Conservation (phyloP, 2,888 invertebrate genomes). For the Eupithecia insigniata region DNA sequence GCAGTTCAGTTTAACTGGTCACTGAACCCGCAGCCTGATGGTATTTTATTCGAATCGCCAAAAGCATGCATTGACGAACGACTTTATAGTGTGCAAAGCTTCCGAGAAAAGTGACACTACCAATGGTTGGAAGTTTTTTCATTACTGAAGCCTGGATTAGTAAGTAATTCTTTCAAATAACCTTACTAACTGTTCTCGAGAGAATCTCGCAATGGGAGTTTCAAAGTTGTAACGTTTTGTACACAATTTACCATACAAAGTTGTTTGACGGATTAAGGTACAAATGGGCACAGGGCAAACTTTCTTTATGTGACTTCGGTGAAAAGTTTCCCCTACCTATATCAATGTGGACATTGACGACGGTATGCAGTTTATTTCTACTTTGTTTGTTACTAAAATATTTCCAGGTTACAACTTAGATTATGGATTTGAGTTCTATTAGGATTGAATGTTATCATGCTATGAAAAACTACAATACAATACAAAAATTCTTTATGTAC, state of each 20-base stretch:
- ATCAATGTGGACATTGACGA: slow-evolving; percentile 33
- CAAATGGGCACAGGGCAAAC: slow-evolving; percentile 17
- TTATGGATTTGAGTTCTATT: background rate
- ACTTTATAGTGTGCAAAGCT: slow-evolving; percentile 33
- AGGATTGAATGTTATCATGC: too few relatives aligned
- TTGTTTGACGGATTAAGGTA: slow-evolving; percentile 22
- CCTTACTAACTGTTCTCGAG: slow-evolving; percentile 39
- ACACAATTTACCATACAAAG: slow-evolving; percentile 18
- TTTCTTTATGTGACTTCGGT: slow-evolving; percentile 24
- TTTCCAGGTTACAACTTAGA: background rate
- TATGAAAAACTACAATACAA: too few relatives aligned
- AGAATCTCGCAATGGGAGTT: slow-evolving; percentile 14
- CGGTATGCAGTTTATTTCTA: slow-evolving; percentile 19
- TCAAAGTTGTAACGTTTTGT: slow-evolving; percentile 11
- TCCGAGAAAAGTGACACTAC: slow-evolving; percentile 47
- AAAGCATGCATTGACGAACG: slow-evolving; percentile 20
- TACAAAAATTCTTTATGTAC: too few relatives aligned
- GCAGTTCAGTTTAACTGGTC: background rate
- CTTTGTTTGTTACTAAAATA: background rate
- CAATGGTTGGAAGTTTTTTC: slow-evolving; percentile 55
- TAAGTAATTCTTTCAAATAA: slow-evolving; percentile 45
- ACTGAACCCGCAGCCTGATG: background rate
- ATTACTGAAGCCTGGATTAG: slow-evolving; percentile 53
- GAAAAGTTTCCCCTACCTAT: slow-evolving; percentile 27
- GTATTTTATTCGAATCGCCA: background rate